These are phyloP conservation scores for Leptodactylus fallax DNA, from an alignment of 2,797 vertebrate genomes.

Conservation along the genomic window DNA sequence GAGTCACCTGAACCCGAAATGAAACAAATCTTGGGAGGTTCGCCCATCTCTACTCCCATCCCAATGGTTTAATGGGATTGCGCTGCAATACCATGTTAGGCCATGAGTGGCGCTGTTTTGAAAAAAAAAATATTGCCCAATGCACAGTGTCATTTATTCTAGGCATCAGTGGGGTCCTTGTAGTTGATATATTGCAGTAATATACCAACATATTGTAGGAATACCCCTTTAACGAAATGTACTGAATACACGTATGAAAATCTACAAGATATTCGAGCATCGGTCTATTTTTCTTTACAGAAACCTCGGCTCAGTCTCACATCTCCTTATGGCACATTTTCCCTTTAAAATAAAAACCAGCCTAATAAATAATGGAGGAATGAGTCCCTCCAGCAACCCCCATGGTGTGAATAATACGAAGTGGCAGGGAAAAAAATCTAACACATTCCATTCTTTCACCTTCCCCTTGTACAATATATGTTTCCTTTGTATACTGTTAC, in stretches of 20 bases:
- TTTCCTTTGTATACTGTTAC: slow-evolving; percentile 53
- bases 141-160: too few species aligned
- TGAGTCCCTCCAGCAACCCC: slow-evolving; percentile 8
- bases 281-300: neutral
- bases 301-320: neutral
- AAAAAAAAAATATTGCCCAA: too few species aligned
- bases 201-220: neutral
- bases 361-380: slow-evolving; percentile 35
- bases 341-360: slow-evolving; percentile 11
- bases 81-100: too few species aligned
- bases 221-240: neutral
- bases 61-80: too few species aligned
- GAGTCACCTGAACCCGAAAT: too few species aligned
- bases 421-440: slow-evolving; percentile 29
- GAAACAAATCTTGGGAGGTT: too few species aligned
- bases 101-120: too few species aligned
- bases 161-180: too few species aligned
- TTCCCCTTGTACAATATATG: slow-evolving; percentile 23
- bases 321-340: too few species aligned
- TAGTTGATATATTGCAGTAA: too few species aligned
- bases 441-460: slow-evolving; percentile 58
- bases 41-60: too few species aligned
- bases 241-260: neutral
- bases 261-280: neutral
- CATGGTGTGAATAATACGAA: slow-evolving; percentile 37